These are phyloP conservation scores for Aproaerema taeniolella DNA, from an alignment of 2,888 invertebrate genomes.

Conservation along the genomic window DNA sequence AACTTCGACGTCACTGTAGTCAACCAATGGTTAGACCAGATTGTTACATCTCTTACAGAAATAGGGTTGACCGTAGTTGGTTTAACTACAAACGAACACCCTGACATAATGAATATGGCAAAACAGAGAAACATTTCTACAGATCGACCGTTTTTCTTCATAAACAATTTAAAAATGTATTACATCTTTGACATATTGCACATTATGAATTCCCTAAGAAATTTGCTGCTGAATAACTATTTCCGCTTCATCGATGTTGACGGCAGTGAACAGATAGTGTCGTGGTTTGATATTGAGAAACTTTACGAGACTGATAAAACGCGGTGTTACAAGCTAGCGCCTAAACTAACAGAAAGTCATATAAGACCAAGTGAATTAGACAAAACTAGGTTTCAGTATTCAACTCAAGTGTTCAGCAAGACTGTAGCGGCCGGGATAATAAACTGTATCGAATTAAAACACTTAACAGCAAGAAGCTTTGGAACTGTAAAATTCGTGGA, in stretches of 20 bases:
- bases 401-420: slow-evolving; percentile 8
- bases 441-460: slow-evolving; percentile 7
- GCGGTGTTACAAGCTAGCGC: slow-evolving; percentile 3
- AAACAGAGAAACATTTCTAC: slow-evolving; percentile 5
- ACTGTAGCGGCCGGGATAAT: slow-evolving; percentile 7
- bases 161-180: slow-evolving; percentile 7
- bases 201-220: slow-evolving; percentile 4
- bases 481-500: slow-evolving; percentile 10
- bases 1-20: slow-evolving; percentile 5
- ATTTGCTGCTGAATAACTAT: slow-evolving; percentile 3
- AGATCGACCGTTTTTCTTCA: slow-evolving; percentile 6
- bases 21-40: slow-evolving; percentile 6
- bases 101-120: slow-evolving; percentile 5
- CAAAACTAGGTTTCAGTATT: slow-evolving; percentile 3
- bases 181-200: slow-evolving; percentile 6
- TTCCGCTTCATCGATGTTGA: slow-evolving; percentile 8
- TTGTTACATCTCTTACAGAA: slow-evolving; percentile 2
- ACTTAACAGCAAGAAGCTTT: slow-evolving; percentile 6
- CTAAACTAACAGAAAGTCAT: slow-evolving; percentile 7
- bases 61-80: slow-evolving; percentile 3
- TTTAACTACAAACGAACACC: slow-evolving; percentile 6
- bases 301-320: slow-evolving; percentile 7
- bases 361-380: slow-evolving; percentile 7
- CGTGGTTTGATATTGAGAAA: slow-evolving; percentile 11
- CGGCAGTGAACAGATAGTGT: slow-evolving; percentile 4